Percentiles rank a stretch among this genome's conserved stretches.
phyloP scores from a whole-genome alignment of 2,888 invertebrate species.

The Temnothorax ravouxi region DNA sequence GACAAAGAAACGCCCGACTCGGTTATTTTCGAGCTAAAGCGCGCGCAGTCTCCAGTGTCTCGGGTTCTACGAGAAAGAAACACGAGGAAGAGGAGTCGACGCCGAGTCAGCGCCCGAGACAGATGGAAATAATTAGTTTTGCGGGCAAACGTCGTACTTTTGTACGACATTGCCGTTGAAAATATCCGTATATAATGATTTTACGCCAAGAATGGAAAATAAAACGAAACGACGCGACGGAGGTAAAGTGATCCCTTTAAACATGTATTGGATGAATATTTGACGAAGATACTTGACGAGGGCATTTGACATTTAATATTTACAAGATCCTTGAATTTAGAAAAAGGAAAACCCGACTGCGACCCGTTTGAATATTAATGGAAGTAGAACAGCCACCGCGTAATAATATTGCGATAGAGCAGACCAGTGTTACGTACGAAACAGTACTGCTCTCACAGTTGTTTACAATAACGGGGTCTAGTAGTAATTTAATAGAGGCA shows the following conservation, averaged over 20 bases:
- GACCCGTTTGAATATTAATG: conserved; percentile 8
- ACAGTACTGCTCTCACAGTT: conserved; percentile 19
- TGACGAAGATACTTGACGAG: not conserved
- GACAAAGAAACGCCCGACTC: conserved; percentile 52
- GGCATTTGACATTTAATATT: not conserved
- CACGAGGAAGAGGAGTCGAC: conserved; percentile 48
- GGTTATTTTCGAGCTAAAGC: conserved; percentile 67
- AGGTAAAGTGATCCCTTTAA: not conserved
- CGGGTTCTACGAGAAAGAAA: conserved; percentile 55
- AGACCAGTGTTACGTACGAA: conserved; percentile 23
- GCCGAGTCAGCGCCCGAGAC: conserved; percentile 35
- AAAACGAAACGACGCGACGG: not conserved
- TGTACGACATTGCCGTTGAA: conserved; percentile 52
- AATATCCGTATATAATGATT: conserved; percentile 59
- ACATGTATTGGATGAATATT: not conserved
- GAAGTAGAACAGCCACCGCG: conserved; percentile 17
- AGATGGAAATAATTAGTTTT: conserved; percentile 70
- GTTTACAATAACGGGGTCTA: conserved; percentile 45
- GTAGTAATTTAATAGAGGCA: conserved; percentile 53
- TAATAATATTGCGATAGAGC: conserved; percentile 36
- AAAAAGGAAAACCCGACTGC: not conserved
- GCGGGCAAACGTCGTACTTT: conserved; percentile 61
- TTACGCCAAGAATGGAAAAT: not conserved
- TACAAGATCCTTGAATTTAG: not conserved
- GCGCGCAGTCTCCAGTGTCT: conserved; percentile 7